A percentile compares a stretch with the other conserved stretches of the same genome.
Evolutionary conservation across 2,888 invertebrate species (phyloP).

Genomic region (Pomacea canaliculata): DNA sequence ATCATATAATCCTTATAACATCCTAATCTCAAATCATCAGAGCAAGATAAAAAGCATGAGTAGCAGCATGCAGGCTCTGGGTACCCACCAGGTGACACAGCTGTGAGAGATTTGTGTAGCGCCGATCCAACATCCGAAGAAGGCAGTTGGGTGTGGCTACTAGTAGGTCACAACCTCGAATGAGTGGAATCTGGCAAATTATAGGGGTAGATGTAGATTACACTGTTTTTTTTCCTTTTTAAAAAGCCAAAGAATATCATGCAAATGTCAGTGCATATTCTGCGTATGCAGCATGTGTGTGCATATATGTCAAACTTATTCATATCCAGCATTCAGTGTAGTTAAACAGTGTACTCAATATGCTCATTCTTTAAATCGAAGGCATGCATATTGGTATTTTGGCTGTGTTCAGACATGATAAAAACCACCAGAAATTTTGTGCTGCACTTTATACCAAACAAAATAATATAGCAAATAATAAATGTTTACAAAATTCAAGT

Average conservation of each 20-base stretch:
- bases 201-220: not conserved
- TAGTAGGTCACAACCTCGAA: slow-evolving; percentile 80
- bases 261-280: not conserved
- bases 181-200: slow-evolving; percentile 69
- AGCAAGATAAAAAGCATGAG: no score
- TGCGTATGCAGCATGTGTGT: no score
- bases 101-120: slow-evolving; percentile 75
- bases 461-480: no score
- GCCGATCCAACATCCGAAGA: slow-evolving; percentile 71
- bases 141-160: slow-evolving; percentile 79
- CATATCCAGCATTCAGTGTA: not conserved
- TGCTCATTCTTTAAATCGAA: no score
- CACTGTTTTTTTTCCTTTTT: not conserved
- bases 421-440: no score
- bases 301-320: not conserved
- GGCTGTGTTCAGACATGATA: no score
- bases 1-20: no score
- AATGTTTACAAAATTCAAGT: no score
- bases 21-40: no score
- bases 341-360: no score
- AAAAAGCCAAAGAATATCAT: not conserved
- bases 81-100: slow-evolving; percentile 74
- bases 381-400: no score
- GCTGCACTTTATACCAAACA: no score
- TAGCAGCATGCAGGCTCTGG: not conserved